These are phyloP conservation scores for Habrosyne pyritoides DNA, from an alignment of 2,888 invertebrate species.

Conservation along the genomic window DNA sequence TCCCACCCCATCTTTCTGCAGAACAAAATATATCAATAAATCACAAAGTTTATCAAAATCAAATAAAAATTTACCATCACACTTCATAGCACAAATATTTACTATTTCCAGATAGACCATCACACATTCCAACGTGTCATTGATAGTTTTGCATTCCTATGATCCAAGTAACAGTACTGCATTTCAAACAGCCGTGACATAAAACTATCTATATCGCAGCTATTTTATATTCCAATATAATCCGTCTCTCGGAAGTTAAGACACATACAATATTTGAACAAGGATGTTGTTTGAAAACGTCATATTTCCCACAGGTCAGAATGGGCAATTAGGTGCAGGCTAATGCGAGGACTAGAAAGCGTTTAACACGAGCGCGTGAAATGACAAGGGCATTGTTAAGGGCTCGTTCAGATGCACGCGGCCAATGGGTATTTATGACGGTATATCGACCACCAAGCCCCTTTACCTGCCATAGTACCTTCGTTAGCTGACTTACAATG, in stretches of 20 bases:
- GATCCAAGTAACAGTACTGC: slow-evolving; percentile 5
- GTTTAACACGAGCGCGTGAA: slow-evolving; percentile 56
- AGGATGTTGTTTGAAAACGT: slow-evolving; percentile 22
- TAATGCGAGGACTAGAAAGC: slow-evolving; percentile 37
- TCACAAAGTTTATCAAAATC: slow-evolving; percentile 8
- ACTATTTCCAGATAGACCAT: not conserved
- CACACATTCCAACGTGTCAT: slow-evolving; percentile 4
- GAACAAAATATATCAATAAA: slow-evolving; percentile 44
- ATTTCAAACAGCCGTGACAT: slow-evolving; percentile 6
- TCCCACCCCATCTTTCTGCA: slow-evolving; percentile 87
- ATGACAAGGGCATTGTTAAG: slow-evolving; percentile 48
- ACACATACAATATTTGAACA: not conserved
- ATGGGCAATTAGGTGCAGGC: slow-evolving; percentile 48
- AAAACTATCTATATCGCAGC: slow-evolving; percentile 1
- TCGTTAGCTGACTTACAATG: slow-evolving; percentile 53
- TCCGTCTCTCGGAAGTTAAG: not conserved
- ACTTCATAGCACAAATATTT: not conserved
- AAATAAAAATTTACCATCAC: too few relatives aligned
- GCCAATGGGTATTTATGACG: slow-evolving; percentile 48
- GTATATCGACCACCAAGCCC: slow-evolving; percentile 41
- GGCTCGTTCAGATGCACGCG: slow-evolving; percentile 34
- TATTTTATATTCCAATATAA: not conserved
- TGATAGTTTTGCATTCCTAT: slow-evolving; percentile 7
- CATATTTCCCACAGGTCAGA: slow-evolving; percentile 39
- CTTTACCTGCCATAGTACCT: slow-evolving; percentile 56